These are phyloP conservation scores for Ditylenchus weischeri DNA, from an alignment of 2,888 invertebrate genomes.

Conservation along the genomic window DNA sequence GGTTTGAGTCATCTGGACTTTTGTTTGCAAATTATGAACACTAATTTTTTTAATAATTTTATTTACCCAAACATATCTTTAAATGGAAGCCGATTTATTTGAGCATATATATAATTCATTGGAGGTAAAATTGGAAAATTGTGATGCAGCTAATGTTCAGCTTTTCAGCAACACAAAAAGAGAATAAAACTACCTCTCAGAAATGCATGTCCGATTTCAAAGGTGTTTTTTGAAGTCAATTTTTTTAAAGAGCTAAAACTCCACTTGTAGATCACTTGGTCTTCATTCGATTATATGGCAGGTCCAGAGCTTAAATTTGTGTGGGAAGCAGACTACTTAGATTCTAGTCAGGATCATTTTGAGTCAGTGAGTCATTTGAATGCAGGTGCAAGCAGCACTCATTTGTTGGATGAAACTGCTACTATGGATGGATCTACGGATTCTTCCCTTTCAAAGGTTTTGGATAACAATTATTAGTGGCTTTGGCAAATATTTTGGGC, in stretches of 20 bases:
- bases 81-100: constrained; percentile 36
- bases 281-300: constrained; percentile 54
- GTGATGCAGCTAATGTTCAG: not conserved
- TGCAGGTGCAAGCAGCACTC: not conserved
- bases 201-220: constrained; percentile 39
- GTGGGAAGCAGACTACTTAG: constrained; percentile 40
- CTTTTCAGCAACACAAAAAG: constrained; percentile 31
- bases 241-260: too few relatives aligned
- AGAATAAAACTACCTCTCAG: constrained; percentile 22
- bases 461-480: not conserved
- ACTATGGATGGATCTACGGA: constrained; percentile 28
- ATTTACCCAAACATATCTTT: not conserved
- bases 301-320: constrained; percentile 53
- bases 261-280: constrained; percentile 43
- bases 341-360: not conserved
- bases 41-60: too few relatives aligned
- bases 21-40: too few relatives aligned
- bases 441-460: constrained; percentile 31
- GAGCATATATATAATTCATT: constrained; percentile 36
- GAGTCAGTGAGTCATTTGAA: too few relatives aligned
- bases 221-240: constrained; percentile 14
- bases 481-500: not conserved
- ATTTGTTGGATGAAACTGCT: constrained; percentile 19
- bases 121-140: constrained; percentile 23
- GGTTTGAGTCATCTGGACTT: too few relatives aligned